Evolutionary conservation across 2,113 vertebrate species (phyloP).

Genomic region (Bubo bubo): DNA sequence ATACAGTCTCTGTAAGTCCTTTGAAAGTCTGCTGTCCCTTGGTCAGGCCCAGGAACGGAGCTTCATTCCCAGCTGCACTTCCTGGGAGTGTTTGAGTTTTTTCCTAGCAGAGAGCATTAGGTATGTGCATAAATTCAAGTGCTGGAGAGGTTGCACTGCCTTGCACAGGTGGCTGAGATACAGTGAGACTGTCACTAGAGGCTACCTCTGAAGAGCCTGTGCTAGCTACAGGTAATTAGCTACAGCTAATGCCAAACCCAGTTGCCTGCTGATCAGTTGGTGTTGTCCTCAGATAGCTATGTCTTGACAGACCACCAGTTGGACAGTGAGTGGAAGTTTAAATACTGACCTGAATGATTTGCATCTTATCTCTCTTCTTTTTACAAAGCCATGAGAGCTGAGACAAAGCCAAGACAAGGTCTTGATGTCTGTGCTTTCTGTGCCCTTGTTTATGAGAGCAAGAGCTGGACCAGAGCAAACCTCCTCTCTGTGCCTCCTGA

Average conservation of each 20-base stretch:
- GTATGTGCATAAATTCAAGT: background rate
- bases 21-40: background rate
- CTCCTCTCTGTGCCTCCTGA: background rate
- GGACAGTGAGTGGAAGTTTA: background rate
- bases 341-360: background rate
- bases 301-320: background rate
- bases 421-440: background rate
- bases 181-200: background rate
- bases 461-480: background rate
- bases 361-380: background rate
- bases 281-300: background rate
- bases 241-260: background rate
- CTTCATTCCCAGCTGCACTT: background rate
- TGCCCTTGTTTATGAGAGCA: background rate
- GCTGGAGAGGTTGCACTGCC: background rate
- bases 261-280: background rate
- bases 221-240: background rate
- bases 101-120: background rate
- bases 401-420: background rate
- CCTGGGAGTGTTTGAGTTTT: background rate
- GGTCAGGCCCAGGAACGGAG: background rate
- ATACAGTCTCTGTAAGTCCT: background rate
- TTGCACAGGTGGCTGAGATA: background rate
- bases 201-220: background rate
- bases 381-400: background rate